A percentile compares a stretch with the other conserved stretches of the same genome.
phyloP scores from a whole-genome alignment of 2,797 vertebrate genomes.

The Danio tinwini region DNA sequence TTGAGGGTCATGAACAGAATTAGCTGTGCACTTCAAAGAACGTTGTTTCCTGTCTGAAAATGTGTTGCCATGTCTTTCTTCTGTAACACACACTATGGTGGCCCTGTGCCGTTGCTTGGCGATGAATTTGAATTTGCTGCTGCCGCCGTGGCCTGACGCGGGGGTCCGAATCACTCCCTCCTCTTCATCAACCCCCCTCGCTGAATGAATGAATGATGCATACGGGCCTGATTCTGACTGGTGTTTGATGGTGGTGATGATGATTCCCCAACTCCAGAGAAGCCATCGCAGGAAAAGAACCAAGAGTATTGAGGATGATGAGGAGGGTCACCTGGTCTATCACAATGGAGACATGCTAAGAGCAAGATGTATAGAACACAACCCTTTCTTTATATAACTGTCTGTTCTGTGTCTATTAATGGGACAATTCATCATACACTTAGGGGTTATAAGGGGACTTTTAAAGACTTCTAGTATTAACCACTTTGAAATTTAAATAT shows the following conservation, averaged over 20 bases:
- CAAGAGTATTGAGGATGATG: slow-evolving; percentile 85
- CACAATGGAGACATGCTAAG: slow-evolving; percentile 89
- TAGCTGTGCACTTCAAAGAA: slow-evolving; percentile 60
- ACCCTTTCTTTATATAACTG: slow-evolving; percentile 59
- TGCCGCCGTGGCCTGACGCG: slow-evolving; percentile 77
- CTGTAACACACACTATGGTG: slow-evolving; percentile 90
- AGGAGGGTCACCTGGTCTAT: slow-evolving; percentile 92
- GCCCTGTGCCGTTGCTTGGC: slow-evolving; percentile 85
- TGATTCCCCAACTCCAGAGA: slow-evolving; percentile 67
- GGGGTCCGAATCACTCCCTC: slow-evolving; percentile 72
- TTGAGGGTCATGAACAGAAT: slow-evolving; percentile 36
- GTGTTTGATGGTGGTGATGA: slow-evolving; percentile 65
- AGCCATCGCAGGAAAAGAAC: slow-evolving; percentile 78
- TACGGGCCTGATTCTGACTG: slow-evolving; percentile 83
- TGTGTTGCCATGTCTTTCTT: slow-evolving; percentile 93
- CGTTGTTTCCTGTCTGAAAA: slow-evolving; percentile 82
- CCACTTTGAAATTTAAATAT: slow-evolving; percentile 30
- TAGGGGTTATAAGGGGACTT: slow-evolving; percentile 38
- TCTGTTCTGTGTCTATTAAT: slow-evolving; percentile 69
- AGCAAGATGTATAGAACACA: slow-evolving; percentile 85
- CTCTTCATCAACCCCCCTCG: slow-evolving; percentile 67
- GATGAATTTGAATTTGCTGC: slow-evolving; percentile 87
- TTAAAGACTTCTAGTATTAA: slow-evolving; percentile 42
- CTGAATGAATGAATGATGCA: slow-evolving; percentile 80
- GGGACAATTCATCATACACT: slow-evolving; percentile 56